phyloP scores from a whole-genome alignment of 2,113 vertebrate species.

The Neolamprologus cancellatus region DNA sequence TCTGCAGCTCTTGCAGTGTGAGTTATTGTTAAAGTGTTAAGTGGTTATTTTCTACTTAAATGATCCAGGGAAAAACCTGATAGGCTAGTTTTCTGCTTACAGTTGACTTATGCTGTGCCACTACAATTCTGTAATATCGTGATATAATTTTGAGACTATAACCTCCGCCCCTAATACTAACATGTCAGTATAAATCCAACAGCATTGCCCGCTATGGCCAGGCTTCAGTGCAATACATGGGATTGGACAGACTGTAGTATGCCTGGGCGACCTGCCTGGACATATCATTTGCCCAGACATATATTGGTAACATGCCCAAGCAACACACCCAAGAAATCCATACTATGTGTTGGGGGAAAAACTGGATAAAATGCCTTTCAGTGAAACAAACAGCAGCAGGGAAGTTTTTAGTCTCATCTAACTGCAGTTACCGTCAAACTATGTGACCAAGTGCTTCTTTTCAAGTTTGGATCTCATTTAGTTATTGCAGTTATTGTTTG shows the following conservation, averaged over 20 bases:
- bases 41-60: not conserved
- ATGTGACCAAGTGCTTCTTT: not conserved
- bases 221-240: not conserved
- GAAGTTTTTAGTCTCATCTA: not conserved
- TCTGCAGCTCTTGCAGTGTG: not conserved
- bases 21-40: not conserved
- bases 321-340: not conserved
- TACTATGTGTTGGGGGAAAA: not conserved
- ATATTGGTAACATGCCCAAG: not conserved
- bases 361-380: not conserved
- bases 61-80: not conserved
- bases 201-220: not conserved
- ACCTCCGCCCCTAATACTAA: fast-evolving
- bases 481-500: not conserved
- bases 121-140: not conserved
- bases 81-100: not conserved
- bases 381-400: not conserved
- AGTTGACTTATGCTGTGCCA: not conserved
- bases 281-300: not conserved
- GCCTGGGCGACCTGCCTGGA: not conserved
- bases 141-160: not conserved
- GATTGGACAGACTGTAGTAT: not conserved
- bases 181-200: not conserved
- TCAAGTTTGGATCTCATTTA: not conserved
- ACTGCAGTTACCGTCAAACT: not conserved